Evolutionary conservation across 2,888 invertebrate species (phyloP), one percentile per base, ranked within the genome.

Genomic region (Augochlorella aurata): DNA sequence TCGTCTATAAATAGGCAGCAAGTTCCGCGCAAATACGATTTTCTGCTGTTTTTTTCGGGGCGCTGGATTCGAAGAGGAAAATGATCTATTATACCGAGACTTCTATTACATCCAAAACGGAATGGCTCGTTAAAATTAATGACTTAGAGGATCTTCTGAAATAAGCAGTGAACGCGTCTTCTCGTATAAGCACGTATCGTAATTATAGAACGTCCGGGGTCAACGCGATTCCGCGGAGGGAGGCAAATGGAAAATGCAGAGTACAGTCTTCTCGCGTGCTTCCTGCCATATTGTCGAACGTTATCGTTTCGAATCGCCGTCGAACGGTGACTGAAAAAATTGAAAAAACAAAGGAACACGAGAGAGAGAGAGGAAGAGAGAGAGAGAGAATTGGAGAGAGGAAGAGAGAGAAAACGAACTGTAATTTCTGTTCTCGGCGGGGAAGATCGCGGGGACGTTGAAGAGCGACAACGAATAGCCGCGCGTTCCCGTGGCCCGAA

Each of bases 401-500:
- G 12, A 16, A 58, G 1, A 54, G 54, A 54, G 21, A 0, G 54
- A 24, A 58, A 65, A 44, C 38, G 44, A 44, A 38, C 10, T 44
- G 65, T 65, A 65, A 65, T 65, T 65, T 44, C 38, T n/a, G 63
- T 18, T 10, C 52, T 58, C 58, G 44, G 2, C 44, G 12, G 16
- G 67, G 47, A 29, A 58, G 29, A 49, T 45, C 24, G 74, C 10
- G 45, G 45, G 45, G 45, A n/a, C 21, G 54, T 47, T 67, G 69
- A 65, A 24, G 47, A 44, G 54, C 12, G 49, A 29, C 38, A 18
- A 14, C 58, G 66, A 58, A 44, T 44, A 65, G 38, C 65, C 78
- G 67, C 78, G 67, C 16, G 77, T 65, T 47, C 76, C 65, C 61
- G 71, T 21, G 71, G 61, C 49, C 74, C 47, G 58, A 66, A 72